Evolutionary conservation across 2,797 vertebrate species (phyloP).

Genomic region (Dipus sagitta): DNA sequence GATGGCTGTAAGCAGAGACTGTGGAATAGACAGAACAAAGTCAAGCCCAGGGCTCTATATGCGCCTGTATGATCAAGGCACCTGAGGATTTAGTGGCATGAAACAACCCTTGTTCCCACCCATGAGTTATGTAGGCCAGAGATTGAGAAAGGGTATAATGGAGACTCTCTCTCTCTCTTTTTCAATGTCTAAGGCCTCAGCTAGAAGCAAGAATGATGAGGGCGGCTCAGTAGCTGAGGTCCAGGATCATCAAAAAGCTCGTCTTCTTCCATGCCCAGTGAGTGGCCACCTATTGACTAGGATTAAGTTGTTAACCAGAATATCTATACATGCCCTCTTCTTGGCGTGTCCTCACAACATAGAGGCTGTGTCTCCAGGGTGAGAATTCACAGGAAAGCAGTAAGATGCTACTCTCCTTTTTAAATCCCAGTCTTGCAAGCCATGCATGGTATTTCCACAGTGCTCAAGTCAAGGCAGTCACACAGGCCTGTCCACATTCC

Average conservation of each 20-base stretch:
- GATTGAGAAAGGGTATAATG: background rate
- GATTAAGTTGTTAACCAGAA: background rate
- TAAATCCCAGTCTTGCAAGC: background rate
- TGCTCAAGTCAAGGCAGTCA: background rate
- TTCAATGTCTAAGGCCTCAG: background rate
- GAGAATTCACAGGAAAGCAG: background rate
- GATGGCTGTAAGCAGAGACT: background rate
- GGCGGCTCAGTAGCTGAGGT: background rate
- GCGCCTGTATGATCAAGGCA: background rate
- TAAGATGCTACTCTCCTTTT: background rate
- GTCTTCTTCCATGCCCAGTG: background rate
- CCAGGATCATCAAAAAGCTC: background rate
- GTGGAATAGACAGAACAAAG: background rate
- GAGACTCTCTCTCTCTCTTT: background rate
- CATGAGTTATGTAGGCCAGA: background rate
- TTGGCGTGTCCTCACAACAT: background rate
- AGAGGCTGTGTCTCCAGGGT: background rate
- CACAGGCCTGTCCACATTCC: background rate
- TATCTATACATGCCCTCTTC: background rate
- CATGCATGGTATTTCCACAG: background rate
- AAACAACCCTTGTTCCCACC: background rate
- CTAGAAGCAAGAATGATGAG: background rate
- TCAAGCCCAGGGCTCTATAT: background rate
- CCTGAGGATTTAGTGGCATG: background rate
- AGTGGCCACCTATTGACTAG: background rate